Conservation (phyloP, 2,113 vertebrate species). For the Chinchilla lanigera region DNA sequence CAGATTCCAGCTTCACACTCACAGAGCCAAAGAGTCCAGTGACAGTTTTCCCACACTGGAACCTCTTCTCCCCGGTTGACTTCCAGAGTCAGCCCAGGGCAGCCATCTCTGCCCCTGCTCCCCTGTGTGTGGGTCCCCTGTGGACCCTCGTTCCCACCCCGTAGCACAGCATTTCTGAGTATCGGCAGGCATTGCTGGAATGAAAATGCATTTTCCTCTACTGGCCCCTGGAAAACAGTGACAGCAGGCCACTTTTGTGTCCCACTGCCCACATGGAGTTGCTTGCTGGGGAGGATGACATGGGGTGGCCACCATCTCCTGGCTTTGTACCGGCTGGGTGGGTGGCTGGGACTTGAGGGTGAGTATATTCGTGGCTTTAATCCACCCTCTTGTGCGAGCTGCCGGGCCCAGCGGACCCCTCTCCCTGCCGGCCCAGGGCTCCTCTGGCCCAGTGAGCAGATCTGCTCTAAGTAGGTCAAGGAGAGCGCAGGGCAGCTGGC, state of each 20-base stretch:
- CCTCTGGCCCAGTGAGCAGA: background rate
- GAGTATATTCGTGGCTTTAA: background rate
- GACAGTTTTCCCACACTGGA: background rate
- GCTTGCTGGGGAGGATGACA: fast-evolving
- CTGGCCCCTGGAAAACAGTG: background rate
- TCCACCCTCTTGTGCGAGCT: background rate
- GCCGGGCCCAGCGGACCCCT: background rate
- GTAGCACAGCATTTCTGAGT: background rate
- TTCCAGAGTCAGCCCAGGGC: background rate
- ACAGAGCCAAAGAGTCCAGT: background rate
- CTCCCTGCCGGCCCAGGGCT: background rate
- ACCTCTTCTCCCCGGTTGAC: background rate
- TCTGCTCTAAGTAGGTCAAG: conserved; percentile 63
- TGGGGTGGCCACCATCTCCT: fast-evolving
- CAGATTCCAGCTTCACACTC: background rate
- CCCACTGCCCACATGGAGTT: fast-evolving
- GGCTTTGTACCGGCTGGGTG: fast-evolving
- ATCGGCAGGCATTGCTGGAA: background rate
- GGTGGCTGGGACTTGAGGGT: background rate
- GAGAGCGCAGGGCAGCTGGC: background rate
- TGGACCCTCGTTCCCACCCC: background rate
- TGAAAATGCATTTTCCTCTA: background rate
- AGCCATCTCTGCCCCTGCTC: background rate
- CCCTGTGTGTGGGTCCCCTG: fast-evolving
- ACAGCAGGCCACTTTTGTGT: fast-evolving